These are phyloP conservation scores for Chloebia gouldiae DNA, from an alignment of 2,113 vertebrate species.

Conservation along the genomic window DNA sequence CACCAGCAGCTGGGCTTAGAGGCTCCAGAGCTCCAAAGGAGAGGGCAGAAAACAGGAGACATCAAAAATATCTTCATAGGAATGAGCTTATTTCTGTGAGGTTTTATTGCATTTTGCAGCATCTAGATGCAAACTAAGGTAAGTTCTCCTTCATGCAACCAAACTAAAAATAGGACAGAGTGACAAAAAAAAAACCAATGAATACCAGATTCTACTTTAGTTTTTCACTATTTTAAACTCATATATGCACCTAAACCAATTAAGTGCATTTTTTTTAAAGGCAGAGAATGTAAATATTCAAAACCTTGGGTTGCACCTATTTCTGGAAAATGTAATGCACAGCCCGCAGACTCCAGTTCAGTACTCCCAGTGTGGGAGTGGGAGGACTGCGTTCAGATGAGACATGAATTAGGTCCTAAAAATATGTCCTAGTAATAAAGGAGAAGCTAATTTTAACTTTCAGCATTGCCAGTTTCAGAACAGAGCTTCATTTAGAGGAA, in stretches of 20 bases:
- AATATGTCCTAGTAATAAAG: slow-evolving; percentile 32
- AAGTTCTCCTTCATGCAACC: background rate
- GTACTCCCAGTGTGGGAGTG: background rate
- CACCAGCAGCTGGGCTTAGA: background rate
- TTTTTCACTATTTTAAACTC: background rate
- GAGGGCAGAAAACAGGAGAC: background rate
- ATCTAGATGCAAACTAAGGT: background rate
- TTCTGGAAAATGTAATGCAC: slow-evolving; percentile 10
- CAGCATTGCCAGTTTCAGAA: background rate
- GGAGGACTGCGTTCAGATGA: background rate
- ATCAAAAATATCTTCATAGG: background rate
- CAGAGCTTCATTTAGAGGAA: background rate
- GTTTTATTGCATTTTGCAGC: background rate
- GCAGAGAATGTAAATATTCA: background rate
- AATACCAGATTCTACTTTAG: background rate
- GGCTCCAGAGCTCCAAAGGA: background rate
- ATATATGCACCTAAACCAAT: background rate
- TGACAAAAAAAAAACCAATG: background rate
- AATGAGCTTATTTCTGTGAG: background rate
- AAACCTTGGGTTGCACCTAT: background rate
- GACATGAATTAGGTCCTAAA: slow-evolving; percentile 45
- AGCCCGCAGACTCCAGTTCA: slow-evolving; percentile 15
- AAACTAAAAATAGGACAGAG: background rate
- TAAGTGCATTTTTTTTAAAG: background rate
- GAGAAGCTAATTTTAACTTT: slow-evolving; percentile 11